phyloP scores from a whole-genome alignment of 2,113 vertebrate species.

The Ia io region DNA sequence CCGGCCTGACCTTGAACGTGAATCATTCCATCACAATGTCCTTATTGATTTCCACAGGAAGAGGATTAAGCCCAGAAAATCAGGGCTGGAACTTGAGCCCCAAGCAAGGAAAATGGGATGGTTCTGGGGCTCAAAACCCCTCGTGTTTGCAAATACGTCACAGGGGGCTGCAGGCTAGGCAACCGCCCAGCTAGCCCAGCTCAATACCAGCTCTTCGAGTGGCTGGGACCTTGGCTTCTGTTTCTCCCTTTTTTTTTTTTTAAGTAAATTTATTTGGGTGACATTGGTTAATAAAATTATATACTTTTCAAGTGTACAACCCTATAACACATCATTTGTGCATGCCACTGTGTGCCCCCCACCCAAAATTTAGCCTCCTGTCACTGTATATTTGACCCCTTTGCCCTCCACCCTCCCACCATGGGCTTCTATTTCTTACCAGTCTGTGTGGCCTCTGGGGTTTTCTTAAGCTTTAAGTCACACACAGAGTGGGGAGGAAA shows the following conservation, averaged over 20 bases:
- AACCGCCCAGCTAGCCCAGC: not conserved
- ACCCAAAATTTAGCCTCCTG: not conserved
- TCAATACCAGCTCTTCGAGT: not conserved
- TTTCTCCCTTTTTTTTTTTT: not conserved
- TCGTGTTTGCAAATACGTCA: slow-evolving; percentile 87
- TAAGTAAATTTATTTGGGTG: not conserved
- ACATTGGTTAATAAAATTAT: not conserved
- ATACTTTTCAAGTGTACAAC: not conserved
- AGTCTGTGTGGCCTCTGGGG: not conserved
- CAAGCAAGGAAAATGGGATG: slow-evolving; percentile 87
- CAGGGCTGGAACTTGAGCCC: slow-evolving; percentile 89
- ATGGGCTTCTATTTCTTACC: not conserved
- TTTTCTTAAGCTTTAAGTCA: not conserved
- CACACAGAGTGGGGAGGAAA: not conserved
- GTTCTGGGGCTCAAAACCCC: slow-evolving; percentile 87
- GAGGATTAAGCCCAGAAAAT: slow-evolving; percentile 93
- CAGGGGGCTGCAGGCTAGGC: slow-evolving; percentile 6
- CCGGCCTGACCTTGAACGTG: slow-evolving; percentile 87
- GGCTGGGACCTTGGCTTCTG: not conserved
- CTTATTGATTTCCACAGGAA: slow-evolving; percentile 97
- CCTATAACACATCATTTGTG: not conserved
- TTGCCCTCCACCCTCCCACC: not conserved
- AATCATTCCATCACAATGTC: slow-evolving; percentile 93
- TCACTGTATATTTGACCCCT: not conserved
- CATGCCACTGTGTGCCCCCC: not conserved